phyloP scores from a whole-genome alignment of 2,113 vertebrate genomes.

The Passer domesticus region DNA sequence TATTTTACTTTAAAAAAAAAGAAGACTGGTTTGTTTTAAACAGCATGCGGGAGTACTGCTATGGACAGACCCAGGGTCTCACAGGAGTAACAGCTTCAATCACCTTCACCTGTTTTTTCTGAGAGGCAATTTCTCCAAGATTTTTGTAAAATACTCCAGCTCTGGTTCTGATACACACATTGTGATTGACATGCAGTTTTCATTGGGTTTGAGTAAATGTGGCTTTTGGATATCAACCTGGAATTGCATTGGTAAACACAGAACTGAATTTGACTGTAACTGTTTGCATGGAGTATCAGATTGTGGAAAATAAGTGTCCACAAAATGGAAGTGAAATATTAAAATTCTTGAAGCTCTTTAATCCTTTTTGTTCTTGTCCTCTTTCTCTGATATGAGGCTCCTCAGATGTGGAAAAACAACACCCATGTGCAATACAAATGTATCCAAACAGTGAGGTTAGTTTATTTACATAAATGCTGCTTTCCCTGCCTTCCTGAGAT shows the following conservation, averaged over 20 bases:
- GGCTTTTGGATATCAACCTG: not conserved
- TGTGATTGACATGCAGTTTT: constrained; percentile 43
- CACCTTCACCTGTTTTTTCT: not conserved
- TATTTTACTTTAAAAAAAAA: not conserved
- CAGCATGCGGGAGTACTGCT: not conserved
- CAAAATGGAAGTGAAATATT: constrained; percentile 33
- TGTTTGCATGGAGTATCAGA: constrained; percentile 43
- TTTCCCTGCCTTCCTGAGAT: constrained; percentile 30
- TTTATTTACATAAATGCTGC: constrained; percentile 58
- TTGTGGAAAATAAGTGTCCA: not conserved
- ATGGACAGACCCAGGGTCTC: rapidly evolving
- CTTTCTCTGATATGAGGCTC: not conserved
- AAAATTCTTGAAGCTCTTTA: constrained; percentile 54
- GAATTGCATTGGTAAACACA: constrained; percentile 46
- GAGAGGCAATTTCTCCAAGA: not conserved
- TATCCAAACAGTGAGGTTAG: constrained; percentile 19
- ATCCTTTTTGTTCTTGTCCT: constrained; percentile 54
- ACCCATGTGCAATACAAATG: not conserved
- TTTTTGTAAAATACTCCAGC: not conserved
- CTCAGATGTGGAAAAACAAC: not conserved
- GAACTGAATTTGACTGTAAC: constrained; percentile 39
- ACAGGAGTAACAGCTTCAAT: not conserved
- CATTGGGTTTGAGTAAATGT: constrained; percentile 14
- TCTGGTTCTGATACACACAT: not conserved
- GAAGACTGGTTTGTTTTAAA: not conserved